Conservation (phyloP, 2,888 invertebrate species). For the Busseola fusca region DNA sequence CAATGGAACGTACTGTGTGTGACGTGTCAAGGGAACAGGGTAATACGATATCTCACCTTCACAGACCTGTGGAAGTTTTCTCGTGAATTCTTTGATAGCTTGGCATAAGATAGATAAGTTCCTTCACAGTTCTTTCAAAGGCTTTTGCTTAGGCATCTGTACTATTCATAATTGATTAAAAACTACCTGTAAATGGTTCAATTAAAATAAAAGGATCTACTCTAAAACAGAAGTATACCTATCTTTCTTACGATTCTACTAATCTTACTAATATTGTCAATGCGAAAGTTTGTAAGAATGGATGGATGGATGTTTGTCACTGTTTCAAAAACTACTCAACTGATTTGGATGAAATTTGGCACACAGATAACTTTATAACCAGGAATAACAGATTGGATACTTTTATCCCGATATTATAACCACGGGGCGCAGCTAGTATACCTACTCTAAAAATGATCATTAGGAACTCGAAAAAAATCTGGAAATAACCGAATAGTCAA, state of each 20-base stretch:
- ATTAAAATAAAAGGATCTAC: neutral
- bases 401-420: no score
- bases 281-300: no score
- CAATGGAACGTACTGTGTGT: neutral
- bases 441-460: neutral
- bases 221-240: neutral
- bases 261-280: no score
- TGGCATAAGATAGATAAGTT: neutral
- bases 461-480: neutral
- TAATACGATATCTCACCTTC: neutral
- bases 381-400: no score
- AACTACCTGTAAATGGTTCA: neutral
- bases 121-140: neutral
- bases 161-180: neutral
- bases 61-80: neutral
- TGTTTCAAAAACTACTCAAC: no score
- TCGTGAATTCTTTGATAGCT: neutral
- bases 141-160: neutral
- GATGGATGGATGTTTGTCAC: no score
- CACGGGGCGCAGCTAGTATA: neutral
- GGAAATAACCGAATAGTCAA: constrained; percentile 7
- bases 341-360: no score
- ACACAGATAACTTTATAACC: no score
- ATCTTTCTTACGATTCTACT: no score
- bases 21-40: neutral